Evolutionary conservation across 2,888 invertebrate genomes (phyloP), one percentile per base, ranked within the genome.

Genomic region (Scaptomyza reducta): DNA sequence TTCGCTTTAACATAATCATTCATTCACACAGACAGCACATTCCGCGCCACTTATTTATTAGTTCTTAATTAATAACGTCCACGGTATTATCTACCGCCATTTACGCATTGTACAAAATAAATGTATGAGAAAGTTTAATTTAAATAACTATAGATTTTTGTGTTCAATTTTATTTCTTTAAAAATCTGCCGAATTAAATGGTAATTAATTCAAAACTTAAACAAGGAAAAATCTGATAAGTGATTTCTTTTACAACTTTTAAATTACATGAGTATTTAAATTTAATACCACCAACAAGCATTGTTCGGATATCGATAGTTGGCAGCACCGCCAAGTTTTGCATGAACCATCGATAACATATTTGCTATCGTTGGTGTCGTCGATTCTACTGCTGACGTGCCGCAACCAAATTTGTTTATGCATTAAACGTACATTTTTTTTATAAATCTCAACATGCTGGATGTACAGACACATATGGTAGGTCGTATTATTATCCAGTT

Each of bases 391-490:
- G 88, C 83, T 85, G 84, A 85, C 84, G 84, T 85, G 84, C 84
- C 80, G 70, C 62, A 62, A 44, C 42, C 41, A 27, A 58, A 72
- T 51, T 79, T 88, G 88, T 86, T 84, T 86, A 77, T 70, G 68
- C 54, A 58, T 59, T 63, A 70, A 67, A 22, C 22, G 1, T 47
- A 9, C 6, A 14, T 46, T 60, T 44, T 62, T 49, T 27, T 41
- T 1, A 6, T 9, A 27, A 70, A 78, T 64, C 66, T 71, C 56
- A 72, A 71, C 33, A 92, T 92, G 92, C 74, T 92, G 46, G 89
- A 92, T 47, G 89, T 92, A 67, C 91, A 89, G 71, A 92, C 92
- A 11, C 92, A 92, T 75, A 92, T 92, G 92, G 92, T 92, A 81
- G 80, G 51, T 49, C 2, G 5, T 0, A 9, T 0, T 1, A 0